phyloP scores from a whole-genome alignment of 53 echinoderm and acorn worm genomes.

The Holothuria scabra region DNA sequence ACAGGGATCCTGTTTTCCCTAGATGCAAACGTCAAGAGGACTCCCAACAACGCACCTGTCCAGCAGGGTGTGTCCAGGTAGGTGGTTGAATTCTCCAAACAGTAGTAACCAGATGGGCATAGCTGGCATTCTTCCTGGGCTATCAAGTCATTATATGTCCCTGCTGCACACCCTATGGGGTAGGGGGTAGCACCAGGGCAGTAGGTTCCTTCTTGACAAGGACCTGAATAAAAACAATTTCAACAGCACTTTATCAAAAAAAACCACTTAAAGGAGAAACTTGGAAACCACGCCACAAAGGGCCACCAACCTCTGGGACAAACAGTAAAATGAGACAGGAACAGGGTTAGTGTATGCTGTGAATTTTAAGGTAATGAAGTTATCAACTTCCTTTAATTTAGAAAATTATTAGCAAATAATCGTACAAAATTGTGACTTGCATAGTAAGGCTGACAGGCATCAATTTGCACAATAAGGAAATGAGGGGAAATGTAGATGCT shows the following conservation, averaged over 20 bases:
- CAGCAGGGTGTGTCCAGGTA: conserved; percentile 84
- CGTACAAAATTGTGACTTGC: too few species aligned
- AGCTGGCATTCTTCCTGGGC: conserved; percentile 72
- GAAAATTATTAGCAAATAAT: too few species aligned
- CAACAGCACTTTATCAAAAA: not conserved
- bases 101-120: conserved; percentile 86
- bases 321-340: too few species aligned
- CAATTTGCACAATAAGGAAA: too few species aligned
- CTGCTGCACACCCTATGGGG: conserved; percentile 87
- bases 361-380: too few species aligned
- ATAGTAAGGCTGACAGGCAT: too few species aligned
- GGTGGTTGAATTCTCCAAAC: conserved; percentile 84
- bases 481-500: too few species aligned
- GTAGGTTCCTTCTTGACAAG: conserved; percentile 92
- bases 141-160: conserved; percentile 83
- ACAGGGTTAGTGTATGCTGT: too few species aligned
- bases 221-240: conserved; percentile 55
- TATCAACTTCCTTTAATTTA: too few species aligned
- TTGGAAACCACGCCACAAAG: not conserved
- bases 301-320: too few species aligned
- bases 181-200: conserved; percentile 82
- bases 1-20: too few species aligned
- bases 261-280: not conserved
- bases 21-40: too few species aligned
- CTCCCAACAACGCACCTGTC: conserved; percentile 55